phyloP scores from a whole-genome alignment of 1,140 invertebrate species.

The Drosophila repleta region DNA sequence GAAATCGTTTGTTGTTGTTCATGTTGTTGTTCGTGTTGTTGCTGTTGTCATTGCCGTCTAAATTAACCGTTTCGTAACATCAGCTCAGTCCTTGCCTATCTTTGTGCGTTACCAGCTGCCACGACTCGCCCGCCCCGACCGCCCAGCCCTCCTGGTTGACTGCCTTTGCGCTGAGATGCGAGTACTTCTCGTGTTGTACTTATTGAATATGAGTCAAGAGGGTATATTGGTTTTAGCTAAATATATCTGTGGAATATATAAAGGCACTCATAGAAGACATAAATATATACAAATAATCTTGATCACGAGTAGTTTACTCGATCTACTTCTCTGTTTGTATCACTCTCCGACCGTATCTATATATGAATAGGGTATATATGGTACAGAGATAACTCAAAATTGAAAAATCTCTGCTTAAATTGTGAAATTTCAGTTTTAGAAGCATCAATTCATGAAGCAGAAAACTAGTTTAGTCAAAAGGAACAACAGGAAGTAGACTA shows the following conservation, averaged over 20 bases:
- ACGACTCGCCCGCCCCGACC: conserved; percentile 11
- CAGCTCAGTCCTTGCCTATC: conserved; percentile 54
- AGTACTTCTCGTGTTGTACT: conserved; percentile 1
- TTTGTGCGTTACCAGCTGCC: conserved; percentile 71
- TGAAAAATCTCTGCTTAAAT: no score
- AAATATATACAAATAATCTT: no score
- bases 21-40: conserved; percentile 32
- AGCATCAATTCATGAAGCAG: no score
- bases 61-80: conserved; percentile 81
- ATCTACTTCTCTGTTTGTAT: no score
- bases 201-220: not conserved
- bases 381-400: no score
- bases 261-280: no score
- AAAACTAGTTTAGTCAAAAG: not conserved
- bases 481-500: not conserved
- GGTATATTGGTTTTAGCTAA: not conserved
- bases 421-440: no score
- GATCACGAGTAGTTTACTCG: no score
- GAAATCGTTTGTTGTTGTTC: conserved; percentile 50
- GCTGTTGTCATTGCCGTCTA: conserved; percentile 65
- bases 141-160: conserved; percentile 2
- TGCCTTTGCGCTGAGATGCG: conserved; percentile 21
- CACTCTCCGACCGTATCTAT: no score
- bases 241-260: not conserved
- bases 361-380: no score